Conservation (phyloP, 1,140 invertebrate genomes). For the Diuraphis noxia region DNA sequence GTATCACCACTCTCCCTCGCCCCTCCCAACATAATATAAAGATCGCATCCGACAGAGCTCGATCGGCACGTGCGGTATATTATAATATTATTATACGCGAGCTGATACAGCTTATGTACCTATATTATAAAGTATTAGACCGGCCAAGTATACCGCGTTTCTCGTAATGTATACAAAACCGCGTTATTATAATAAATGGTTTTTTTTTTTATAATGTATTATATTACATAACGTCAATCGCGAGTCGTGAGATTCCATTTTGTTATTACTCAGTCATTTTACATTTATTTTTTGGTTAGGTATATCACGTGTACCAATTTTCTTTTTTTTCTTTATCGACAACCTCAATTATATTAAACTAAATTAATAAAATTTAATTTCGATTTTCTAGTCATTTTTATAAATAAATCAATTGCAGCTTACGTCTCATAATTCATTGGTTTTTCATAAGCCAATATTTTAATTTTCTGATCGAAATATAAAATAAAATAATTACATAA, state of each 20-base stretch:
- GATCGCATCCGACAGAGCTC: neutral
- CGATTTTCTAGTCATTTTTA: neutral
- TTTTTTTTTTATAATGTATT: neutral
- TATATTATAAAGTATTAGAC: slow-evolving; percentile 4
- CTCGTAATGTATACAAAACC: neutral
- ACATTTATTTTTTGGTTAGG: neutral
- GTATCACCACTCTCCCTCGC: neutral
- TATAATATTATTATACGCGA: neutral
- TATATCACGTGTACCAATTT: neutral
- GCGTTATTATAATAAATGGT: neutral
- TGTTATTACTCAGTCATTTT: neutral
- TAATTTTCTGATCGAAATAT: too few species aligned
- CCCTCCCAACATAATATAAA: too few species aligned
- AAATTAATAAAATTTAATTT: too few species aligned
- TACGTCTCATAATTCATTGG: too few species aligned
- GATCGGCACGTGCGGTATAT: neutral
- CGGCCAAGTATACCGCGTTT: neutral
- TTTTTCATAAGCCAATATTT: too few species aligned
- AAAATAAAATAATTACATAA: too few species aligned
- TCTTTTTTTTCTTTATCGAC: neutral
- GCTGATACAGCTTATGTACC: neutral
- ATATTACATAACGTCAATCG: neutral
- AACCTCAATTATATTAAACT: neutral
- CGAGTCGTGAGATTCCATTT: neutral
- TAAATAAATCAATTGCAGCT: too few species aligned